Evolutionary conservation across 2,113 vertebrate genomes (phyloP).

Genomic region (Calypte anna): DNA sequence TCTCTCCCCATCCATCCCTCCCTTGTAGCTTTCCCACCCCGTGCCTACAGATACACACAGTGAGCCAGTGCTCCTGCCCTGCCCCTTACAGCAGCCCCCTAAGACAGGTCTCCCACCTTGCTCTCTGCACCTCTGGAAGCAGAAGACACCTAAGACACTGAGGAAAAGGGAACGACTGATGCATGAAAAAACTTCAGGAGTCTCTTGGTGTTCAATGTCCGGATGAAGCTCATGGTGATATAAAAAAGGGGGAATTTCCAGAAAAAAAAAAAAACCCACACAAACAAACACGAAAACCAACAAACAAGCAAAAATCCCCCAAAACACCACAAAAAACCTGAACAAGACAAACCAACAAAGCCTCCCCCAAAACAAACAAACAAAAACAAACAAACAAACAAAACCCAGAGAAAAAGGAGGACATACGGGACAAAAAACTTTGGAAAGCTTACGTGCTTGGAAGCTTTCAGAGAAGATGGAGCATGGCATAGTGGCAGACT

Average conservation of each 20-base stretch:
- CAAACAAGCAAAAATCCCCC: too few relatives aligned
- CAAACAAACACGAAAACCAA: too few relatives aligned
- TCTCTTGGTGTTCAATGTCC: neutral
- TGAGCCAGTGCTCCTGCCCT: neutral
- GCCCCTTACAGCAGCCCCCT: neutral
- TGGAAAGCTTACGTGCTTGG: neutral
- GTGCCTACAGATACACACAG: too few relatives aligned
- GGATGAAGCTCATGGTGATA: neutral
- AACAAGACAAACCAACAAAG: too few relatives aligned
- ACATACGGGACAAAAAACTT: neutral
- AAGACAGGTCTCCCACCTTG: neutral
- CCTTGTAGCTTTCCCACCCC: fast-evolving
- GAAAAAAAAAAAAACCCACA: neutral
- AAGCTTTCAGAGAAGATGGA: neutral
- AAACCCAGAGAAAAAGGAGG: neutral
- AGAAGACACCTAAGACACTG: neutral
- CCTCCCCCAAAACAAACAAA: too few relatives aligned
- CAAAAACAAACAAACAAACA: too few relatives aligned
- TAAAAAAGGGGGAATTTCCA: neutral
- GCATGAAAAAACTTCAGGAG: neutral
- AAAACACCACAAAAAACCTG: too few relatives aligned
- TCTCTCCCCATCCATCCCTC: neutral
- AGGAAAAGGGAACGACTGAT: neutral
- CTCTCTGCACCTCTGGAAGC: neutral
- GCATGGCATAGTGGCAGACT: neutral